Conservation (phyloP, 2,888 invertebrate species). For the Himalopsyche japonica region DNA sequence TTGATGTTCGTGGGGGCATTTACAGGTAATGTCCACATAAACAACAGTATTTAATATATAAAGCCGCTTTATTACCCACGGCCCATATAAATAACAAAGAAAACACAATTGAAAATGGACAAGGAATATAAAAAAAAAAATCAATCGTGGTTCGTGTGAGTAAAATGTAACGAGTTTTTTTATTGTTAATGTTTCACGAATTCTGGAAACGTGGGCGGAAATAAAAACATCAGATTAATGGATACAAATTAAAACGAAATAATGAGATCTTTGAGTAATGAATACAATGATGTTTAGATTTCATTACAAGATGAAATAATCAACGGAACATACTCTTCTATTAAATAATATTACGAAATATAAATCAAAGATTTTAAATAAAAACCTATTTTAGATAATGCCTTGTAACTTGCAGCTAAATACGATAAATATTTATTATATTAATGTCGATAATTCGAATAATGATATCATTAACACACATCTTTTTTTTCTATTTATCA, state of each 20-base stretch:
- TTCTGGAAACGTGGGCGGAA: background rate
- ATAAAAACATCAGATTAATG: background rate
- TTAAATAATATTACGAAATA: background rate
- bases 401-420: background rate
- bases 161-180: background rate
- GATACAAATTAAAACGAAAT: background rate
- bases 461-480: too few relatives aligned
- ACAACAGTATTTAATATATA: constrained; percentile 25
- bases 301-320: background rate
- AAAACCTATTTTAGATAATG: too few relatives aligned
- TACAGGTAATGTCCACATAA: constrained; percentile 15
- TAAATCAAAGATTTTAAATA: background rate
- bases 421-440: too few relatives aligned
- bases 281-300: background rate
- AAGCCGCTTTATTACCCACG: background rate
- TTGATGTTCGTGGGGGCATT: constrained; percentile 5
- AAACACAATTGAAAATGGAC: background rate
- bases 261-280: background rate
- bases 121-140: background rate
- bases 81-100: constrained; percentile 5
- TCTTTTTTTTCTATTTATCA: too few relatives aligned
- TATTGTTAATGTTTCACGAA: background rate
- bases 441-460: too few relatives aligned
- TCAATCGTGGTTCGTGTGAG: background rate
- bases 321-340: background rate